Evolutionary conservation across 2,797 vertebrate genomes (phyloP), one percentile per base, ranked within the genome.

Genomic region (Leptodactylus fallax): DNA sequence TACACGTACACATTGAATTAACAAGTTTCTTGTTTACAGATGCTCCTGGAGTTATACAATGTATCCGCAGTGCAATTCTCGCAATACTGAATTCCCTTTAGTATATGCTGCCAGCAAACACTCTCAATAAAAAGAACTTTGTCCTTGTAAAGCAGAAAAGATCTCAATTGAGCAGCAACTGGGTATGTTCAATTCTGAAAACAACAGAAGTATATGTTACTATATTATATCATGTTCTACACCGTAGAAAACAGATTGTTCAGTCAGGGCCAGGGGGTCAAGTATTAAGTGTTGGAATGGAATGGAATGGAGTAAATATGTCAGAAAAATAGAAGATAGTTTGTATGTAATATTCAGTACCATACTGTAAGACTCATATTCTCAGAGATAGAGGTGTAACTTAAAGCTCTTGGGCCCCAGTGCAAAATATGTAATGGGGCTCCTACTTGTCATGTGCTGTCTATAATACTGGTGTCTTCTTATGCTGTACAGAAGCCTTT

Each of bases 11-110:
- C 81, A 69, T 13, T 45, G 11, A 83, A 65, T 74, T 55, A 87
- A 83, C 58, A 27, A 27, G 45, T 36, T 3, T 61, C 80, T 78
- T 83, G 86, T 87, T 83, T 87, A 87, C 72, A 83, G 81, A 65
- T 72, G 51, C n/a, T 55, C 36, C 51, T 27, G 74, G 45, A 19
- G 47, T 25, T 19, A 21, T 6, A 74, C 27, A 45, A 56, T 58
- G 36, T n/a, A 27, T 71, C 36, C 49, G 58, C 71, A 45, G 72
- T 65, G 25, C 13, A 5, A 76, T 7, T 61, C 80, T 45, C 72
- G 21, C 60, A 81, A 53, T 65, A 53, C 55, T 51, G 5, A 13
- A 17, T 25, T 56, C 13, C 27, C 7, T 79, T 69, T 69, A 11
- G 16, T 76, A 3, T 10, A 55, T 27, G 79, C 61, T 61, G 14